Percentiles rank a stretch among this genome's conserved stretches.
These are phyloP conservation scores for Cirrhinus mrigala DNA, from an alignment of 2,797 vertebrate species.

Conservation along the genomic window DNA sequence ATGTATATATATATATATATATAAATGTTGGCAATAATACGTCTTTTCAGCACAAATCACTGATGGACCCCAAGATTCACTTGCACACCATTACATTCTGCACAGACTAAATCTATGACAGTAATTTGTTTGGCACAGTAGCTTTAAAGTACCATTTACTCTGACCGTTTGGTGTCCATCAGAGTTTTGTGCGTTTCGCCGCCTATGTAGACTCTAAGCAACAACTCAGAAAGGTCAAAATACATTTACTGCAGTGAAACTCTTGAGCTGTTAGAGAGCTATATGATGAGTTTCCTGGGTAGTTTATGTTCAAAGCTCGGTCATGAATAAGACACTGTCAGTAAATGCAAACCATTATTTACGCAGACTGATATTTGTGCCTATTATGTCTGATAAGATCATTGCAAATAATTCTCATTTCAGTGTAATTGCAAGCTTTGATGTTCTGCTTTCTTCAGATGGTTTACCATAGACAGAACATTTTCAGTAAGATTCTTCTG, in stretches of 20 bases:
- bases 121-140: constrained; percentile 69
- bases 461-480: constrained; percentile 11
- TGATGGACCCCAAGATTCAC: constrained; percentile 69
- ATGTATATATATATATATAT: not conserved
- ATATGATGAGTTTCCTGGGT: not conserved
- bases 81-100: constrained; percentile 19
- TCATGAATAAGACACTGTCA: not conserved
- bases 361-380: not conserved
- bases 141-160: constrained; percentile 31
- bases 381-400: constrained; percentile 14
- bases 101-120: constrained; percentile 63
- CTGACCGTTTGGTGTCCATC: constrained; percentile 15
- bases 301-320: constrained; percentile 15
- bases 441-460: constrained; percentile 33
- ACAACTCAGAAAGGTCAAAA: constrained; percentile 4
- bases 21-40: constrained; percentile 29
- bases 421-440: constrained; percentile 18
- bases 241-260: not conserved
- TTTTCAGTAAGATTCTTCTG: not conserved
- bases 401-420: constrained; percentile 38
- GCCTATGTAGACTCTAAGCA: not conserved
- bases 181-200: not conserved
- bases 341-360: constrained; percentile 40
- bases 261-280: not conserved
- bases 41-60: constrained; percentile 53